Evolutionary conservation across 2,113 vertebrate genomes (phyloP).

Genomic region (Hippopotamus amphibius): DNA sequence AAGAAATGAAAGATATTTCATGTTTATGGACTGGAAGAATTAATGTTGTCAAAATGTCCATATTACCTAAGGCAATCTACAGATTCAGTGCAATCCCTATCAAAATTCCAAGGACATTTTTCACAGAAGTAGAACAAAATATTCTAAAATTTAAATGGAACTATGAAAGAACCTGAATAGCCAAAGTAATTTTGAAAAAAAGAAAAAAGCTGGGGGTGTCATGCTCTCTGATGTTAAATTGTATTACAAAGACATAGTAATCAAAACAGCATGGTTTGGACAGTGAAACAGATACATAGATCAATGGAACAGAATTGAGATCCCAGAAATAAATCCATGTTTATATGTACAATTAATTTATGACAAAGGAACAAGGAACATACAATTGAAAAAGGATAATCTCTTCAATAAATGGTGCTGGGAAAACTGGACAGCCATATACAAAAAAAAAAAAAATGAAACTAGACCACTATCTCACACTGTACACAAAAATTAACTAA

Average conservation of each 20-base stretch:
- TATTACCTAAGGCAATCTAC: background rate
- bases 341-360: background rate
- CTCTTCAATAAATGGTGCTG: background rate
- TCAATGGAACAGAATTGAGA: background rate
- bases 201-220: background rate
- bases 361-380: background rate
- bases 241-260: background rate
- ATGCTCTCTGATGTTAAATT: background rate
- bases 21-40: background rate
- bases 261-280: background rate
- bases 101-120: background rate
- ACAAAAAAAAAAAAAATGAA: background rate
- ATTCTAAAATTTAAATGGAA: background rate
- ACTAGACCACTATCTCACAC: background rate
- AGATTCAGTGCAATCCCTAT: background rate
- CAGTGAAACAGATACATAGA: background rate
- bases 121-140: background rate
- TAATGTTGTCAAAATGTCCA: background rate
- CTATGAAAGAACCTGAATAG: background rate
- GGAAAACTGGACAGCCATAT: background rate
- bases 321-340: background rate
- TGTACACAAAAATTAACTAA: background rate
- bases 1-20: background rate
- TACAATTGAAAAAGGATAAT: background rate
- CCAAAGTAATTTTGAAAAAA: background rate